Evolutionary conservation across 2,888 invertebrate genomes (phyloP).

Genomic region (Acanthosoma haemorrhoidale): DNA sequence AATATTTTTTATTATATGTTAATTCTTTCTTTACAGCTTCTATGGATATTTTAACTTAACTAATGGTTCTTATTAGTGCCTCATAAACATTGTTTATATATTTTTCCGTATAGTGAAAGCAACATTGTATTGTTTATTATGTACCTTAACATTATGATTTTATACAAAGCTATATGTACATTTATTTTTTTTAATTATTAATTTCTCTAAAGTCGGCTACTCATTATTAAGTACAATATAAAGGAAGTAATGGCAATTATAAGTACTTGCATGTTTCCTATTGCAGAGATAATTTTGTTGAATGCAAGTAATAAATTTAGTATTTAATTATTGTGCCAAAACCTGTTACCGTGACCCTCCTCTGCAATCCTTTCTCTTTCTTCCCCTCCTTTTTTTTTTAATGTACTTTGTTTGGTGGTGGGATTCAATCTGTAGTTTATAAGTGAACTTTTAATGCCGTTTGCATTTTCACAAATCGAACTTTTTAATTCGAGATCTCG

Average conservation of each 20-base stretch:
- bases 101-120: slow-evolving; percentile 9
- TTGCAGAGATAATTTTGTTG: slow-evolving; percentile 37
- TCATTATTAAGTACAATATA: slow-evolving; percentile 3
- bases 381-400: slow-evolving; percentile 19
- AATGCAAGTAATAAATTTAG: neutral
- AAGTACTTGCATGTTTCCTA: slow-evolving; percentile 33
- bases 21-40: slow-evolving; percentile 20
- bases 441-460: slow-evolving; percentile 23
- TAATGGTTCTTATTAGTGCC: slow-evolving; percentile 11
- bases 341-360: slow-evolving; percentile 26
- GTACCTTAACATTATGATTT: slow-evolving; percentile 5
- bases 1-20: slow-evolving; percentile 7
- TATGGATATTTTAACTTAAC: slow-evolving; percentile 19
- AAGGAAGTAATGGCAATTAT: slow-evolving; percentile 24
- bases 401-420: slow-evolving; percentile 33
- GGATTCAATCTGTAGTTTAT: slow-evolving; percentile 33
- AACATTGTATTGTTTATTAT: slow-evolving; percentile 12
- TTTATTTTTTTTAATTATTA: neutral
- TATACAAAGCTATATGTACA: slow-evolving; percentile 1
- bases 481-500: slow-evolving; percentile 25
- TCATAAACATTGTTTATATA: neutral
- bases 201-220: neutral
- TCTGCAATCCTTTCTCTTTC: neutral
- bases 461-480: slow-evolving; percentile 11
- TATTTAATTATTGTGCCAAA: slow-evolving; percentile 25